Evolutionary conservation across 2,113 vertebrate species (phyloP).

Genomic region (Arvicanthis niloticus): DNA sequence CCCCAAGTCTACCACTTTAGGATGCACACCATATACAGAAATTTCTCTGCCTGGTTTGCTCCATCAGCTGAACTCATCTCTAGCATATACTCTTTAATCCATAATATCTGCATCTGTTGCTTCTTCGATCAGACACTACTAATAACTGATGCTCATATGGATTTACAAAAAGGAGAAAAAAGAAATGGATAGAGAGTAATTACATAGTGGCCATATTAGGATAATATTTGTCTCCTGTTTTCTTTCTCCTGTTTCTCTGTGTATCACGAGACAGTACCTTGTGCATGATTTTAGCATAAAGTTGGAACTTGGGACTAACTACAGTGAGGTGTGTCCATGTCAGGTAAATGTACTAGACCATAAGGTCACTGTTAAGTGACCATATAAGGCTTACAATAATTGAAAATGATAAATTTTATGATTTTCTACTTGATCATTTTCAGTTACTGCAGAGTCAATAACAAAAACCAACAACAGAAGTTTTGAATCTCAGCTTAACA

Average conservation of each 20-base stretch:
- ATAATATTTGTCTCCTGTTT: neutral
- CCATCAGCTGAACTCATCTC: neutral
- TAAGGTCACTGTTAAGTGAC: neutral
- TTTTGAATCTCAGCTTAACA: neutral
- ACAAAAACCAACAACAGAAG: neutral
- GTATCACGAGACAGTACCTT: neutral
- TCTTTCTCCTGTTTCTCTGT: neutral
- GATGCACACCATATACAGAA: neutral
- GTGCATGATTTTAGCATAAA: neutral
- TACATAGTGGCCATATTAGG: neutral
- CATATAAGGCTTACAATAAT: neutral
- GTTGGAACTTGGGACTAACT: neutral
- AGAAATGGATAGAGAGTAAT: neutral
- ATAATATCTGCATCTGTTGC: neutral
- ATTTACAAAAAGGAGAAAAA: neutral
- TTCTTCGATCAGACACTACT: neutral
- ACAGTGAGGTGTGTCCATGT: neutral
- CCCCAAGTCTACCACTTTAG: neutral
- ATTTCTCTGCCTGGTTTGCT: neutral
- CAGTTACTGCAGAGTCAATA: neutral
- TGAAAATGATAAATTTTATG: neutral
- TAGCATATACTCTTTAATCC: neutral
- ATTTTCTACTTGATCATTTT: neutral
- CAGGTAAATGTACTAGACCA: neutral
- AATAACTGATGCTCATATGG: neutral